Percentiles rank a stretch among this genome's conserved stretches.
Evolutionary conservation across 2,888 invertebrate genomes (phyloP).

Genomic region (Dicyrtomina minuta): DNA sequence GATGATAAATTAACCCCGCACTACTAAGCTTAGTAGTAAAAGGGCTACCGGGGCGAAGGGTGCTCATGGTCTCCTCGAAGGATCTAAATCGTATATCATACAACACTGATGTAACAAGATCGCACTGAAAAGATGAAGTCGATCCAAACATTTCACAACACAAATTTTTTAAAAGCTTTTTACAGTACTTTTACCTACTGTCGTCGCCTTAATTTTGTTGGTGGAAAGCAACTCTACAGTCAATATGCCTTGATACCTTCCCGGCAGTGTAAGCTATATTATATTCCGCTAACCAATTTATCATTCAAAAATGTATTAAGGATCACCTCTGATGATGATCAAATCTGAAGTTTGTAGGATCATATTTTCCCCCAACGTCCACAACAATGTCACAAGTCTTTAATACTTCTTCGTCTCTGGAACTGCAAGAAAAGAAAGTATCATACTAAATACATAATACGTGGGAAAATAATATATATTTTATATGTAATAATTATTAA

Average conservation of each 20-base stretch:
- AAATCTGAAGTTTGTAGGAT: slow-evolving; percentile 73
- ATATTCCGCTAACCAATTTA: not conserved
- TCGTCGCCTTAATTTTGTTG: too few species aligned
- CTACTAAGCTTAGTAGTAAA: slow-evolving; percentile 77
- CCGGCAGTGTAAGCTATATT: too few species aligned
- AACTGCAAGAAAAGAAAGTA: slow-evolving; percentile 57
- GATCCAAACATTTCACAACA: too few species aligned
- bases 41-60: slow-evolving; percentile 62
- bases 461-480: not conserved
- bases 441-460: not conserved
- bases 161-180: too few species aligned
- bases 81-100: slow-evolving; percentile 58
- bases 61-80: slow-evolving; percentile 69
- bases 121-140: too few species aligned
- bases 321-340: slow-evolving; percentile 87
- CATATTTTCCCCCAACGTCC: slow-evolving; percentile 87
- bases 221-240: too few species aligned
- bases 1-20: slow-evolving; percentile 88
- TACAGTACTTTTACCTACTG: too few species aligned
- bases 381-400: slow-evolving; percentile 88
- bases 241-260: too few species aligned
- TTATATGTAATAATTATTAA: not conserved
- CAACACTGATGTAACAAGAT: too few species aligned
- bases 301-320: not conserved
- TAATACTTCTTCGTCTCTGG: slow-evolving; percentile 64